A percentile compares a stretch with the other conserved stretches of the same genome.
Conservation (phyloP, 1,140 invertebrate genomes). For the silkworm (Bombyx mori) region ASM3026992v2 NC_085134.1:3360501-3361000, state of each 20-base stretch:
- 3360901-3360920: slow-evolving; percentile 27
- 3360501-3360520: too few relatives aligned
- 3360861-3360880: slow-evolving; percentile 44
- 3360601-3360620: too few relatives aligned
- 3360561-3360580: too few relatives aligned
- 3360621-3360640: slow-evolving; percentile 78
- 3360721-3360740: slow-evolving; percentile 75
- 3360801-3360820: slow-evolving; percentile 75
- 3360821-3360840: slow-evolving; percentile 75
- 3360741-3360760: slow-evolving; percentile 79
- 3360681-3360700: slow-evolving; percentile 76
- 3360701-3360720: slow-evolving; percentile 64
- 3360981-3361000: too few relatives aligned
- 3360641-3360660: slow-evolving; percentile 77
- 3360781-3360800: slow-evolving; percentile 76
- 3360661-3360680: slow-evolving; percentile 76
- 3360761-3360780: slow-evolving; percentile 76
- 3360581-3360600: too few relatives aligned
- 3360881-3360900: slow-evolving; percentile 63
- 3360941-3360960: too few relatives aligned
- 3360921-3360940: not conserved
- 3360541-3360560: too few relatives aligned
- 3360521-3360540: too few relatives aligned
- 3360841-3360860: slow-evolving; percentile 61
- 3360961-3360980: too few relatives aligned